Conservation (phyloP, 2,888 invertebrate genomes). For the Gastrophysa polygoni region DNA sequence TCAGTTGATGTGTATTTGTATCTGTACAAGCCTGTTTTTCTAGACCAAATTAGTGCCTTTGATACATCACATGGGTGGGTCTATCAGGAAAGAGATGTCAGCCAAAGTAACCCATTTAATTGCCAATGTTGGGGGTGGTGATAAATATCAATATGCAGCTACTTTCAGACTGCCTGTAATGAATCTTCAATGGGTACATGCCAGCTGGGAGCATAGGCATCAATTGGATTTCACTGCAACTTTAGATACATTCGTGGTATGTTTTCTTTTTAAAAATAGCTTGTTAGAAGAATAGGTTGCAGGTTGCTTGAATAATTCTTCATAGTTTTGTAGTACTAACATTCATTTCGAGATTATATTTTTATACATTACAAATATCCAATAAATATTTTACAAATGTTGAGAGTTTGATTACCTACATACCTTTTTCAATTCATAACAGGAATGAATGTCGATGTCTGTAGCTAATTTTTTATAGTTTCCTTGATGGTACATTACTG, state of each 20-base stretch:
- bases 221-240: slow-evolving; percentile 73
- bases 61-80: slow-evolving; percentile 96
- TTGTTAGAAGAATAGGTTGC: background rate
- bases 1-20: background rate
- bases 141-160: slow-evolving; percentile 93
- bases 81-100: slow-evolving; percentile 89
- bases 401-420: background rate
- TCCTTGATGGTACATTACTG: too few species aligned
- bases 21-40: slow-evolving; percentile 37
- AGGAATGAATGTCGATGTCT: background rate
- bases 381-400: background rate
- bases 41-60: slow-evolving; percentile 86
- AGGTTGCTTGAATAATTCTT: background rate
- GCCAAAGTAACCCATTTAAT: slow-evolving; percentile 92
- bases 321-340: background rate
- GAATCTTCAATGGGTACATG: slow-evolving; percentile 85
- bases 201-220: slow-evolving; percentile 83
- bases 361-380: background rate
- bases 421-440: background rate
- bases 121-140: slow-evolving; percentile 85
- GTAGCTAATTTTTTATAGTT: background rate
- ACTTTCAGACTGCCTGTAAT: slow-evolving; percentile 89
- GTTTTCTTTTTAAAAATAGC: slow-evolving; percentile 18
- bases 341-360: background rate
- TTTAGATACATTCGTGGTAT: slow-evolving; percentile 71